Base-by-base conservation (phyloP, 2,113 vertebrate genomes). In the Pycnonotus jocosus region DNA sequence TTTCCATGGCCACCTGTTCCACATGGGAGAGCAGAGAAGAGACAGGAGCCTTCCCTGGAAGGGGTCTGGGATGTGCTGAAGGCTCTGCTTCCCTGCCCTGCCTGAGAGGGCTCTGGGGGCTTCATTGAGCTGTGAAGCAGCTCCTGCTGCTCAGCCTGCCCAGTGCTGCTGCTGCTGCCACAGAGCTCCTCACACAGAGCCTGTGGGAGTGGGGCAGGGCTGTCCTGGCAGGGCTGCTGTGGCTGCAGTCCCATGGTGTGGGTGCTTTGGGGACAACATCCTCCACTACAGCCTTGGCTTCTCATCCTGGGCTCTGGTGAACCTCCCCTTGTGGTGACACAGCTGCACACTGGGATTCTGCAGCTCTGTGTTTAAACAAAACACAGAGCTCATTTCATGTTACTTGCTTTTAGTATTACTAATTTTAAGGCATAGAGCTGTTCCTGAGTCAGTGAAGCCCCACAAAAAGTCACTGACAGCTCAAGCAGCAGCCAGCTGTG, bases 141-240 rank as follows among this genome's bases (percentile, higher is more conserved):
- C 48, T 45, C 16, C 76, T 33, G 51, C 31, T 76, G 44, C 66
- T 48, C 71, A 37, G 53, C 42, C 44, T 45, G 17, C 17, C 24
- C 76, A 6, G 10, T 13, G 2, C 61, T n/a, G 37, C 79, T n/a
- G n/a, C 47, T 5, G 7, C 54, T 1, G 0, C 18, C 2, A 0
- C 2, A 2, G n/a, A 19, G 31, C 31, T 31, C 11, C 56, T 6
- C 6, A 38, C 38, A 38, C 38, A 10, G 57, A n/a, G 62, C 35
- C 2, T 23, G 38, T 40, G 53, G 37, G 10, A 23, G 14, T 35
- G 56, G 56, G 15, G 62, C 56, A 12, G 70, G 64, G 58, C 65
- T 74, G n/a, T 27, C 22, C 37, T 42, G 27, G 47, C 70, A 17
- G 50, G 30, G 33, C 7, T 66, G 28, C 4, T 10, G 45, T 37